phyloP scores from a whole-genome alignment of 2,113 vertebrate genomes.

The Triplophysa dalaica region DNA sequence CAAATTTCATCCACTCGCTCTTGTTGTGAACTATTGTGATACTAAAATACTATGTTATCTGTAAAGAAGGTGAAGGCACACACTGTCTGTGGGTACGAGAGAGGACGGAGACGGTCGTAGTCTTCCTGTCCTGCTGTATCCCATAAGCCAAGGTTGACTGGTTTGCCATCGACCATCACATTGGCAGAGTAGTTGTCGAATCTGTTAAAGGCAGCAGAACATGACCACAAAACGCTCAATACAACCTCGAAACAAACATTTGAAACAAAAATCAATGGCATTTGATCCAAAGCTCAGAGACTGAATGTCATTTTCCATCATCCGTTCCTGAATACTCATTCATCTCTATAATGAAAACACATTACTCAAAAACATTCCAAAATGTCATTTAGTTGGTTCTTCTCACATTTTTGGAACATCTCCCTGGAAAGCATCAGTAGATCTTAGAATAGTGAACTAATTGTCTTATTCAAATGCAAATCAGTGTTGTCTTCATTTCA shows the following conservation, averaged over 20 bases:
- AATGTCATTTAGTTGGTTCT: background rate
- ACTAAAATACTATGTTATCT: no score
- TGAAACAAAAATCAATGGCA: background rate
- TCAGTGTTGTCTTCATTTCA: constrained; percentile 10
- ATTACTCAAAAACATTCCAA: constrained; percentile 26
- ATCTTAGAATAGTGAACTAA: background rate
- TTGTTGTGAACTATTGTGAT: background rate
- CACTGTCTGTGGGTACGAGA: constrained; percentile 82
- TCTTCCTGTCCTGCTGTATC: constrained; percentile 79
- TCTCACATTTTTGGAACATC: background rate
- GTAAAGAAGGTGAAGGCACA: background rate
- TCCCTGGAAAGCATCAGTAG: background rate
- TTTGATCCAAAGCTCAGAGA: background rate
- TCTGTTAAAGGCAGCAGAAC: constrained; percentile 53
- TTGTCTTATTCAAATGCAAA: constrained; percentile 13
- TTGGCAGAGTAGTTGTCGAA: constrained; percentile 81
- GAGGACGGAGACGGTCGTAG: constrained; percentile 76
- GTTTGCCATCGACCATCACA: constrained; percentile 81
- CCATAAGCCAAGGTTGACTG: constrained; percentile 79
- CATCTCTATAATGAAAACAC: background rate
- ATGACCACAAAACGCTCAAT: background rate
- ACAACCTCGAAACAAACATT: background rate
- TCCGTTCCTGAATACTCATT: background rate
- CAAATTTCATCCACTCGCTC: no score
- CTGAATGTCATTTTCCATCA: background rate